Base-by-base conservation (phyloP, 2,113 vertebrate genomes). In the Scortum barcoo region DNA sequence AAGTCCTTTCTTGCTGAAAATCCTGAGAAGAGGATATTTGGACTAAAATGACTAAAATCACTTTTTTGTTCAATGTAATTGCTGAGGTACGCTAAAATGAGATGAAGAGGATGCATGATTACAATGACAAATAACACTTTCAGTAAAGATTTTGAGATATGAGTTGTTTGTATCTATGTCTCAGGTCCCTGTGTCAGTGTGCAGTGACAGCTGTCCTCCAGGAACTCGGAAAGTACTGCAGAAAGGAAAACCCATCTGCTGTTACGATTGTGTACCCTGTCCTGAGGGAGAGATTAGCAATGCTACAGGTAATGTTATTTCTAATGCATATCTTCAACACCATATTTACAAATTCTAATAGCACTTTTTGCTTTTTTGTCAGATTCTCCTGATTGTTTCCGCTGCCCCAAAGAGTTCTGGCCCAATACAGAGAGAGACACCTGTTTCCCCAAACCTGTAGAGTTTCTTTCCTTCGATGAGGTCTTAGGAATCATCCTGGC, bases 281-380 rank as follows among this genome's bases (percentile, higher is more conserved):
- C 90, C 93, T 58, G 93, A 95, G 8, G 94, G 94, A 79, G 93
- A 95, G 73, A 94, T 95, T 20, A 95, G 92, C 36, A 95, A 94
- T 70, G 66, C 48, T 1, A 93, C 94, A 93, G 93, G 94, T 94
- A 88, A 7, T 36, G 3, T 13, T 10, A 30, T n/a, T 50, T 38
- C 2, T 2, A 5, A 5, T 30, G 1, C 14, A n/a, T 7, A 20
- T 28, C 5, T 57, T 26, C 4, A 42, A 9, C 4, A 76, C 46
- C 11, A n/a, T 60, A 57, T 36, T 20, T 12, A 46, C 22, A n/a
- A n/a, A n/a, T 14, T 7, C 7, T 65, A 1, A 28, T 20, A 36
- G 0, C 2, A 2, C 3, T 33, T 40, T 44, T 44, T 44, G 12
- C 12, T 44, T 14, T 44, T 48, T 48, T 7, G 7, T 48, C 46